Evolutionary conservation across 1,140 invertebrate genomes (phyloP), one percentile per base, ranked within the genome.

Genomic region (Eumeta japonica): DNA sequence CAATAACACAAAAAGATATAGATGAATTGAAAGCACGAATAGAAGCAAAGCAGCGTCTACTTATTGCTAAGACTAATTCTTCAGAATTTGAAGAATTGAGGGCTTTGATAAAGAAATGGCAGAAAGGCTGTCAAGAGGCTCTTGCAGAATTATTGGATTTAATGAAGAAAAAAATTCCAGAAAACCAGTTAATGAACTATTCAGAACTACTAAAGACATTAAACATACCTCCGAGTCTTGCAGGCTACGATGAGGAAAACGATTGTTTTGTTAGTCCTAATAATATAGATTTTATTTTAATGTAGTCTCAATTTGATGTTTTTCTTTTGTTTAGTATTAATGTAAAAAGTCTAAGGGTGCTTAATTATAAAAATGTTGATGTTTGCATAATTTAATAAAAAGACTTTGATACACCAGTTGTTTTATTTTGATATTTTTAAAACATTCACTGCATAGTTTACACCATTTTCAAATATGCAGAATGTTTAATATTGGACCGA

Each of bases 71-170:
- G 56, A 38, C 65, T 11, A 53, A 58, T 30, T 55, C 43, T 2
- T 35, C 52, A 28, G 67, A 72, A n/a, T 66, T 63, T 2, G 46
- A 51, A 39, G 67, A 74, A 48, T 37, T 74, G 3, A 46, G 62
- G 36, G 46, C 30, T 33, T 51, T 74, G 32, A 70, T 74, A 39
- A 72, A 65, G 27, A 74, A 66, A 43, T 74, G 70, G 70, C 57
- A 62, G 37, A 63, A 52, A 37, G 70, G 65, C n/a, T 72, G 70
- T 33, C 70, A 74, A 29, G 53, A 62, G 40, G 70, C 70, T 2
- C 39, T 74, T 19, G 55, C 55, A 16, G 60, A 72, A 29, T 46
- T 74, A 16, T 47, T 72, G 45, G 59, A 72, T 14, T 17, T 74
- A 10, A 74, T 74, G 65, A 66, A 55, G 28, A 53, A 37, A 0